Evolutionary conservation across 2,113 vertebrate genomes (phyloP), one percentile per base, ranked within the genome.

Genomic region (Eurypyga helias): DNA sequence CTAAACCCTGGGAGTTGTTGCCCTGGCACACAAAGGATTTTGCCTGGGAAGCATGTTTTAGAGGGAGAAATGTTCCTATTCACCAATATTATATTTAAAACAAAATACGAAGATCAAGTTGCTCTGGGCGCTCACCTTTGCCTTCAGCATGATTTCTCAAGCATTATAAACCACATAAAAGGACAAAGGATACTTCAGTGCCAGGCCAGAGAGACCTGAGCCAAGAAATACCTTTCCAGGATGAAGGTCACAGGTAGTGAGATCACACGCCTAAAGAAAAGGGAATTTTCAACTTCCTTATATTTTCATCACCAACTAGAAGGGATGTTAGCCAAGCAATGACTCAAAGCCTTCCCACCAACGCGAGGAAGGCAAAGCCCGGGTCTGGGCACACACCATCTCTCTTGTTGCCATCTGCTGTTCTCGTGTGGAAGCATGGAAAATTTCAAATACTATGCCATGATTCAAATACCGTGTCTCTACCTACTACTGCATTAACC

Each of bases 371-470:
- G 28, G 38, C 29, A 87, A 94, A 31, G 17, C n/a, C 34, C 21
- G 31, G 17, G 45, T 71, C 51, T 57, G 29, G 60, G 23, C 4
- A 28, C 48, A 55, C 52, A 1, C 17, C 31, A 36, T 57, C 87
- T 46, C 49, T 65, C 57, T 17, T 96, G 89, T 91, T 96, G 96
- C 96, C 96, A 95, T 90, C 96, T 96, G 75, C 95, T 94, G 96
- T 95, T 95, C 51, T 28, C 13, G 2, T 0, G 19, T 20, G 66
- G 90, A 80, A 95, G 24, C 58, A 71, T 46, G 51, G 66, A 73
- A 85, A 65, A 88, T 38, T 45, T 57, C 70, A 46, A 76, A 52
- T 19, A 13, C 4, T 2, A 5, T 13, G 28, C n/a, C 49, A 12
- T 36, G 25, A 52, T 49, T 46, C 17, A 41, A 41, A 41, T 12